Evolutionary conservation across 1,140 invertebrate species (phyloP).

Genomic region (Muscidifurax raptorellus): DNA sequence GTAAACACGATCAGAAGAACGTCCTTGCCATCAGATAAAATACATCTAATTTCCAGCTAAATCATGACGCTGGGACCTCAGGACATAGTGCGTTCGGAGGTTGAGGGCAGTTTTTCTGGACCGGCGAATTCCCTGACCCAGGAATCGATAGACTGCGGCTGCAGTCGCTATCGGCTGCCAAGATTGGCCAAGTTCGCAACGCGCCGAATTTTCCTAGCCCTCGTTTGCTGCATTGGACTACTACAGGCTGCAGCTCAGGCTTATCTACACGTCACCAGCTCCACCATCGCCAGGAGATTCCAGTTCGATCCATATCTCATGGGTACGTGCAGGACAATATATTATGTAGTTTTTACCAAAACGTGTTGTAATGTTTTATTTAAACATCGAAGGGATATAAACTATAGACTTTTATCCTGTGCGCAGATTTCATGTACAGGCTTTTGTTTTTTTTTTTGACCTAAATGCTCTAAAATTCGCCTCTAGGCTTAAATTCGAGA

Average conservation of each 20-base stretch:
- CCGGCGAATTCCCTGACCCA: slow-evolving; percentile 70
- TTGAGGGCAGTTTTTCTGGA: slow-evolving; percentile 70
- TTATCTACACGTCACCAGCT: slow-evolving; percentile 78
- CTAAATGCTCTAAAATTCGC: too few species aligned
- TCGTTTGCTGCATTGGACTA: slow-evolving; percentile 75
- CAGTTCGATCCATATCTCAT: slow-evolving; percentile 73
- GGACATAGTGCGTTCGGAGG: slow-evolving; percentile 68
- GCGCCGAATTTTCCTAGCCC: slow-evolving; percentile 74
- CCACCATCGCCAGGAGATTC: slow-evolving; percentile 75
- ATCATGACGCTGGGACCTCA: slow-evolving; percentile 65
- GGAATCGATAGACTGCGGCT: slow-evolving; percentile 80
- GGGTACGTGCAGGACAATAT: slow-evolving; percentile 66
- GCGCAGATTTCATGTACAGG: too few species aligned
- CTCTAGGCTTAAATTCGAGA: too few species aligned
- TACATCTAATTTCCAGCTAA: not conserved
- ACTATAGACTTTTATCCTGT: too few species aligned
- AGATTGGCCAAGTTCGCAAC: slow-evolving; percentile 78
- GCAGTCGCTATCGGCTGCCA: slow-evolving; percentile 75
- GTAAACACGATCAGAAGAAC: too few species aligned
- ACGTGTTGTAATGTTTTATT: too few species aligned
- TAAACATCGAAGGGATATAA: too few species aligned
- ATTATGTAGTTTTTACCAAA: too few species aligned
- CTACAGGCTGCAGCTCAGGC: slow-evolving; percentile 76
- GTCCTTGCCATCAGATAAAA: too few species aligned
- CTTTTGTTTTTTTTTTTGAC: too few species aligned